Evolutionary conservation across 2,888 invertebrate genomes (phyloP).

Genomic region (Harpagoxenus sublaevis): DNA sequence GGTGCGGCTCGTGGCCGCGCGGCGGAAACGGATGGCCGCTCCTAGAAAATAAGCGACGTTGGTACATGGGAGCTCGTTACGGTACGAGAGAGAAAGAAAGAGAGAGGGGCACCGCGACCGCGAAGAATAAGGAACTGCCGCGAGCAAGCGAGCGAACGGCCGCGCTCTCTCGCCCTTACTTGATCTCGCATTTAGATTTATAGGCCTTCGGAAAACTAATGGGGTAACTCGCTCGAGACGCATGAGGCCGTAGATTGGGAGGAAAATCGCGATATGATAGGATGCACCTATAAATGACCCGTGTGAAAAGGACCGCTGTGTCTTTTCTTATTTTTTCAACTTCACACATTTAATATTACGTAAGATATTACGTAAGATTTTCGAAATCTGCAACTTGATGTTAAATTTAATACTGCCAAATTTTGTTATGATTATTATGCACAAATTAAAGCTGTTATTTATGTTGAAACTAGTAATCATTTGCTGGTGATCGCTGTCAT

Average conservation of each 20-base stretch:
- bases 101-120: slow-evolving; percentile 44
- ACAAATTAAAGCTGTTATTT: slow-evolving; percentile 2
- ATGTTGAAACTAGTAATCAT: slow-evolving; percentile 1
- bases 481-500: background rate
- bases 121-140: slow-evolving; percentile 79
- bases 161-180: slow-evolving; percentile 68
- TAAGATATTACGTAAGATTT: too few relatives aligned
- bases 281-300: slow-evolving; percentile 9
- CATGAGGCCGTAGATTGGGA: slow-evolving; percentile 4
- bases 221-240: slow-evolving; percentile 72
- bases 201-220: slow-evolving; percentile 80
- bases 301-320: background rate
- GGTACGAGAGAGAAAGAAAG: slow-evolving; percentile 67
- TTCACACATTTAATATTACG: too few relatives aligned
- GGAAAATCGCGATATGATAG: slow-evolving; percentile 46
- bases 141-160: slow-evolving; percentile 52
- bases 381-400: background rate
- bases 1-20: slow-evolving; percentile 56
- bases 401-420: background rate
- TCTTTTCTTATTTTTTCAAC: background rate
- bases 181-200: slow-evolving; percentile 82
- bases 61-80: slow-evolving; percentile 85
- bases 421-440: background rate
- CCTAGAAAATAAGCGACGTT: slow-evolving; percentile 81
- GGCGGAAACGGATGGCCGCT: slow-evolving; percentile 73